phyloP scores from a whole-genome alignment of 2,113 vertebrate species.

The Urocolius indicus region DNA sequence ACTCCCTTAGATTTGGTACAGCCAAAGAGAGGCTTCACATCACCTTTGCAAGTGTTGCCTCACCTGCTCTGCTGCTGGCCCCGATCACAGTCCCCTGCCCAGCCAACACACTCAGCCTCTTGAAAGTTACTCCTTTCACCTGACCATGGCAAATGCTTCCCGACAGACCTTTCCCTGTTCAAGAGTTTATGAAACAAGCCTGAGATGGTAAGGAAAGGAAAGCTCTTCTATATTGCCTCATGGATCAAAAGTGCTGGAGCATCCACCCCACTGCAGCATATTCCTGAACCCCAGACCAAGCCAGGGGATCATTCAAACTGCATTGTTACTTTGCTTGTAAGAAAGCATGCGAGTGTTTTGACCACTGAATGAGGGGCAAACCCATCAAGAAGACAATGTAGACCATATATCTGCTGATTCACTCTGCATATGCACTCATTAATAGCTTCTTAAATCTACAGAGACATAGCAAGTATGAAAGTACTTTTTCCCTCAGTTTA shows the following conservation, averaged over 20 bases:
- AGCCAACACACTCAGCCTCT: not conserved
- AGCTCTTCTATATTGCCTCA: not conserved
- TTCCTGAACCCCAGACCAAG: not conserved
- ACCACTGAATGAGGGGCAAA: not conserved
- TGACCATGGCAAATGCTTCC: rapidly evolving
- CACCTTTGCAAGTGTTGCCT: not conserved
- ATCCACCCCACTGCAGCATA: no score
- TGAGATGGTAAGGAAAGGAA: not conserved
- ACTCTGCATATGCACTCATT: not conserved
- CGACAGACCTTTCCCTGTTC: not conserved
- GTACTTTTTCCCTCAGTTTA: not conserved
- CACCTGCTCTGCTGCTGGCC: not conserved
- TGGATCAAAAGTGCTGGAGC: not conserved
- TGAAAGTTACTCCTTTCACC: not conserved
- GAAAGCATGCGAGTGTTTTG: not conserved
- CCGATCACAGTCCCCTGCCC: no score
- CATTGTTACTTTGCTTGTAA: not conserved
- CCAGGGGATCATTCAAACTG: not conserved
- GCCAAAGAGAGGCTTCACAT: not conserved
- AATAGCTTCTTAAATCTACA: not conserved
- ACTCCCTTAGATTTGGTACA: not conserved
- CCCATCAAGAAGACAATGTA: not conserved
- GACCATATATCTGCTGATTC: not conserved
- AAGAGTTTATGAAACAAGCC: not conserved
- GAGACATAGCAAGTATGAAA: not conserved